Base-by-base conservation (phyloP, 2,888 invertebrate genomes). In the Nineta flava region DNA sequence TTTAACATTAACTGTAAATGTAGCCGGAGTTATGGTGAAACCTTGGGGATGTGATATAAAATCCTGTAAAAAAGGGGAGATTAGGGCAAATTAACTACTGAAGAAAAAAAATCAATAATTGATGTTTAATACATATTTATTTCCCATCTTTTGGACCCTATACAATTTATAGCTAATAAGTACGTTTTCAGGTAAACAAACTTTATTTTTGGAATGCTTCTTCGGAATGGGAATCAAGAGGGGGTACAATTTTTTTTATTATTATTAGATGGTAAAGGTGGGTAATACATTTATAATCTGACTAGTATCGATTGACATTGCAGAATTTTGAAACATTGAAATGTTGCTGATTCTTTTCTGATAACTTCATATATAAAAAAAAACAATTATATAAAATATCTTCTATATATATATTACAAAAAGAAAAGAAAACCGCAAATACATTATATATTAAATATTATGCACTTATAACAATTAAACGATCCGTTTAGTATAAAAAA, bases 121-220 rank as follows among this genome's bases (percentile, higher is more conserved):
- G 62, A 62, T 65, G 68, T 71, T 74, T 74, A 72, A 75, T 75
- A 77, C 74, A 76, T 73, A 70, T 77, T 75, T 77, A 77, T 77
- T 76, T 76, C 77, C 77, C 77, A 77, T 76, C 76, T 76, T 68
- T 77, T 78, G 77, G 77, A 78, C 77, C 77, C 77, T 78, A 78
- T 77, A 77, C 76, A 76, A 73, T 76, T 76, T 76, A 77, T 74
- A 76, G 73, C 75, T 77, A 72, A 68, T 57, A 69, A 69, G 68
- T 69, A 69, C 68, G 68, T 68, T 69, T 67, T 75, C 74, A 75
- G 72, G 69, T 69, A 69, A 67, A 68, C 68, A 65, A 68, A 17
- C 21, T 44, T 44, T 44, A 10, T 44, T 64, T 66, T 62, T 67
- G 66, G 67, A 68, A 68, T 67, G 68, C 65, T 65, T 63, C 62